A percentile compares a stretch with the other conserved stretches of the same genome.
These are phyloP conservation scores for Vanessa tameamea DNA, from an alignment of 1,140 invertebrate genomes.

Conservation along the genomic window DNA sequence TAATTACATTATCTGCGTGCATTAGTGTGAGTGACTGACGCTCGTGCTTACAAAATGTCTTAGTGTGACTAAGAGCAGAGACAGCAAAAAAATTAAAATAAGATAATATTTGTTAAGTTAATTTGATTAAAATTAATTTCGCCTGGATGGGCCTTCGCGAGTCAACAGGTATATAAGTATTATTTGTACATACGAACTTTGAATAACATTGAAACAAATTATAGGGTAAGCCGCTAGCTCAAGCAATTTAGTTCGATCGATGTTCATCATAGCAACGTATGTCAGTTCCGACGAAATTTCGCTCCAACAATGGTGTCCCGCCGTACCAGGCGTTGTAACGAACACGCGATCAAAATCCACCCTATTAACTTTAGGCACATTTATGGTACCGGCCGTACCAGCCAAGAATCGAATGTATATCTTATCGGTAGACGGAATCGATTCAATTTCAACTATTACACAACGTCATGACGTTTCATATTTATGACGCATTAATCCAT, in stretches of 20 bases:
- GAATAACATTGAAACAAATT: neutral
- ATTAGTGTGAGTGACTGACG: too few species aligned
- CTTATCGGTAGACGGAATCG: slow-evolving; percentile 74
- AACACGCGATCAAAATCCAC: slow-evolving; percentile 68
- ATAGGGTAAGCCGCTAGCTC: neutral
- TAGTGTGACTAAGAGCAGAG: too few species aligned
- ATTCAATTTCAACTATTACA: slow-evolving; percentile 76
- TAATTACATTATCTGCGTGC: too few species aligned
- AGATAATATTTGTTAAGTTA: too few species aligned
- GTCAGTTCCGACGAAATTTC: slow-evolving; percentile 53
- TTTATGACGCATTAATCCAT: slow-evolving; percentile 75
- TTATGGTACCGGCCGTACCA: slow-evolving; percentile 72
- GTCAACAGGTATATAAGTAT: neutral
- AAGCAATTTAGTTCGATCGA: slow-evolving; percentile 29
- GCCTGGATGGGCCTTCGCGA: too few species aligned
- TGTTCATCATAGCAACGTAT: slow-evolving; percentile 54
- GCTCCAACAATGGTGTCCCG: slow-evolving; percentile 57
- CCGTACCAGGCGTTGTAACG: slow-evolving; percentile 52
- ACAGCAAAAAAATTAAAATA: too few species aligned
- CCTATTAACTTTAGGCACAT: slow-evolving; percentile 59
- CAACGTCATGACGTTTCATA: slow-evolving; percentile 76
- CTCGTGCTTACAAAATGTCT: too few species aligned
- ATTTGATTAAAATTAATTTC: too few species aligned
- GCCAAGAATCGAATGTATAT: slow-evolving; percentile 66
- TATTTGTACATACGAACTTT: neutral